These are phyloP conservation scores for Aphidoletes aphidimyza DNA, from an alignment of 2,888 invertebrate genomes.

Conservation along the genomic window DNA sequence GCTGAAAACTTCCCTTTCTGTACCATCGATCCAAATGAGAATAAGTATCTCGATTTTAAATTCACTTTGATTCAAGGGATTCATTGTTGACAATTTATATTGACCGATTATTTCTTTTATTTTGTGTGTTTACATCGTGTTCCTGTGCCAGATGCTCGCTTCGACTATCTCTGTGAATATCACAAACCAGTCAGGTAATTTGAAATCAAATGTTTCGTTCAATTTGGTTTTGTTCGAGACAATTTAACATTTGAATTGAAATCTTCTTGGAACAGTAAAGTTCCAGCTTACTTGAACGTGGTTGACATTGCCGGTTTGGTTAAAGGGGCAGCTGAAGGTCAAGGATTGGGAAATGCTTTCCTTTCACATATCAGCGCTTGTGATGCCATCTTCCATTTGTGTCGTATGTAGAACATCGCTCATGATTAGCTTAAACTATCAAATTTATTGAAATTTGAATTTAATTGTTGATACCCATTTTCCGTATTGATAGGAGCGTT, in stretches of 20 bases:
- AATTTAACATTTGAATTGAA: constrained; percentile 56
- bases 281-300: constrained; percentile 96
- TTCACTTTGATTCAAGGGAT: constrained; percentile 58
- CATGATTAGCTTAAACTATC: not conserved
- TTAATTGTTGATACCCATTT: no score
- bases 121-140: constrained; percentile 19
- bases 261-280: constrained; percentile 75
- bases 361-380: constrained; percentile 98
- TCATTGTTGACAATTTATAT: not conserved
- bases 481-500: constrained; percentile 79
- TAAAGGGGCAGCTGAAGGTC: constrained; percentile 97
- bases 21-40: constrained; percentile 99
- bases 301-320: constrained; percentile 99
- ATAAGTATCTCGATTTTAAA: constrained; percentile 78
- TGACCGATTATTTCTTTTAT: not conserved
- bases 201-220: constrained; percentile 61
- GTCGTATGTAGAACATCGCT: constrained; percentile 76
- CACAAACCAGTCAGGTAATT: constrained; percentile 96
- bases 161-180: constrained; percentile 89
- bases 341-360: constrained; percentile 98
- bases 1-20: constrained; percentile 99
- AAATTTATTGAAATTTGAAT: constrained; percentile 35
- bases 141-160: not conserved
- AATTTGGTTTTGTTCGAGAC: constrained; percentile 48
- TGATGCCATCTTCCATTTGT: constrained; percentile 97